Base-by-base conservation (phyloP, 2,797 vertebrate genomes). In the Hirundo rustica region DNA sequence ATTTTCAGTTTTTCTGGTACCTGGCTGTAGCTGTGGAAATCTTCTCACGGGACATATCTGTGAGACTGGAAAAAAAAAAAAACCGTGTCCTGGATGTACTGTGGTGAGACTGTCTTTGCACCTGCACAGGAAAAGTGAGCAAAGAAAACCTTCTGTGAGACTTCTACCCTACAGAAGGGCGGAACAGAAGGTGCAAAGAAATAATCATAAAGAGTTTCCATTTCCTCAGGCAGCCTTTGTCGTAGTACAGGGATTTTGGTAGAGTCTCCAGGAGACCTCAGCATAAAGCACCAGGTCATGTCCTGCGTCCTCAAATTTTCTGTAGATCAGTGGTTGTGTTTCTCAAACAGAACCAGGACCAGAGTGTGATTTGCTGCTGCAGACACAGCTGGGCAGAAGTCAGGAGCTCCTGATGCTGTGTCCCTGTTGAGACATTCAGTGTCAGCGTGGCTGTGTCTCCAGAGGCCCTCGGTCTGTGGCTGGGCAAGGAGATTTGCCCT, bases 371-470 rank as follows among this genome's bases (percentile, higher is more conserved):
- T 66, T 90, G 54, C 26, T 79, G 75, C 23, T 1, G 0, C 3
- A 16, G 71, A 7, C 64, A 40, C 23, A 5, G 9, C 36, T 18
- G 16, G 50, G 23, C 51, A 87, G 22, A 58, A 47, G 13, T 53
- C 51, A 32, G 74, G 54, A 40, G n/a, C 60, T 85, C 11, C 34
- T 2, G 5, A 2, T 7, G 42, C 66, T 58, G 5, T 55, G 65
- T 23, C 6, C 2, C 9, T 23, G 26, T 30, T 58, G 55, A 70
- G 34, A 29, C 0, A 0, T 9, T 36, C 1, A 3, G 29, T 27
- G 16, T 25, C 44, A 25, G 42, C 10, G 2, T 1, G 20, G 11
- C 71, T 61, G 7, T 32, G 26, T 29, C 77, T 38, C 42, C 42
- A 18, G 15, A 26, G n/a, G 13, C 34, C 57, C 29, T 32, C 60